Conservation (phyloP, 2,797 vertebrate genomes). For the Lepus oiostolus region DNA sequence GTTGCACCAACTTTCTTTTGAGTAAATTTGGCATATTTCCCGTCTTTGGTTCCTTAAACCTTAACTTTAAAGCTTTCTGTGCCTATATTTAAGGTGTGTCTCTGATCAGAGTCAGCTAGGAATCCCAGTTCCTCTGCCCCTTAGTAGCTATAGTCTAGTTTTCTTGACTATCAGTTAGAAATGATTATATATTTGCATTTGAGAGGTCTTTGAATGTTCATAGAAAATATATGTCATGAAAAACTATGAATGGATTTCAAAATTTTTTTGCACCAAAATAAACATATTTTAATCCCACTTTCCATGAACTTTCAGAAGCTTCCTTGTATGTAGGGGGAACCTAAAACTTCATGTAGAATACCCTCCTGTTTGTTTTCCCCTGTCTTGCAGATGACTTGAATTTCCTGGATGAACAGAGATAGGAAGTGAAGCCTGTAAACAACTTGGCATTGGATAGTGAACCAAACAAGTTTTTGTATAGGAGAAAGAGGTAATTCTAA, state of each 20-base stretch:
- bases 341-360: background rate
- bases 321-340: background rate
- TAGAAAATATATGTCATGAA: too few species aligned
- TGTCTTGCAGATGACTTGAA: background rate
- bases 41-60: background rate
- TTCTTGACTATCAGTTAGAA: background rate
- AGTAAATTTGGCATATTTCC: background rate
- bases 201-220: too few species aligned
- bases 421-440: background rate
- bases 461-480: slow-evolving; percentile 2
- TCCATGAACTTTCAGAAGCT: too few species aligned
- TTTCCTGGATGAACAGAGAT: slow-evolving; percentile 15
- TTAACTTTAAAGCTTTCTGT: background rate
- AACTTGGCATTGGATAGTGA: background rate
- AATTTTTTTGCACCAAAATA: too few species aligned
- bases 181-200: background rate
- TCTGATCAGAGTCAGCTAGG: background rate
- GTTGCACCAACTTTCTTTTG: background rate
- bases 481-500: background rate
- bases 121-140: background rate
- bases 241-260: too few species aligned
- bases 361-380: background rate
- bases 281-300: too few species aligned
- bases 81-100: slow-evolving; percentile 14
- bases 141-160: background rate